These are phyloP conservation scores for Chaetogeoica ovagalla DNA, from an alignment of 2,888 invertebrate species.

Conservation along the genomic window DNA sequence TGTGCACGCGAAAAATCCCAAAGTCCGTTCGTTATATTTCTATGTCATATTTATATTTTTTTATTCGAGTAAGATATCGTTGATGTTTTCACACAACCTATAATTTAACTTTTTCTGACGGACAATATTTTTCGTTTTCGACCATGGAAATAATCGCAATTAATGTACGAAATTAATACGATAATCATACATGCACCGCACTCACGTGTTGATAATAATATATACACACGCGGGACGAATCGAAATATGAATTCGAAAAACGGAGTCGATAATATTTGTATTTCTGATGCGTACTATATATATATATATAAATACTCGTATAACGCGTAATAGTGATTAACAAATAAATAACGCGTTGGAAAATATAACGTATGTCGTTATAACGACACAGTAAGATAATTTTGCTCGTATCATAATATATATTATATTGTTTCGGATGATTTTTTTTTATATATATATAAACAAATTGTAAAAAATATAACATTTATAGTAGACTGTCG, in stretches of 20 bases:
- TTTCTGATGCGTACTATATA: not conserved
- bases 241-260: not conserved
- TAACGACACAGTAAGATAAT: not conserved
- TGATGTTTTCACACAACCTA: not conserved
- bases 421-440: not conserved
- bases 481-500: too few relatives aligned
- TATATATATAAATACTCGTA: too few relatives aligned
- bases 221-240: not conserved
- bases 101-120: not conserved
- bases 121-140: not conserved
- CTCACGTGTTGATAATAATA: conserved; percentile 8
- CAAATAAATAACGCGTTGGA: not conserved
- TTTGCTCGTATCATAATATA: not conserved
- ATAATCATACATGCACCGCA: not conserved
- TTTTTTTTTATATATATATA: not conserved
- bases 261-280: not conserved
- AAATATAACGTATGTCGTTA: too few relatives aligned
- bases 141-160: conserved; percentile 9
- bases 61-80: not conserved
- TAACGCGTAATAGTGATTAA: not conserved
- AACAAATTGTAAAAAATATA: not conserved
- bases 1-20: conserved; percentile 10
- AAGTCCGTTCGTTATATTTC: not conserved
- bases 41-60: too few relatives aligned
- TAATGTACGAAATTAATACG: not conserved